phyloP scores from a whole-genome alignment of 2,797 vertebrate species.

The Siniperca obscura region DNA sequence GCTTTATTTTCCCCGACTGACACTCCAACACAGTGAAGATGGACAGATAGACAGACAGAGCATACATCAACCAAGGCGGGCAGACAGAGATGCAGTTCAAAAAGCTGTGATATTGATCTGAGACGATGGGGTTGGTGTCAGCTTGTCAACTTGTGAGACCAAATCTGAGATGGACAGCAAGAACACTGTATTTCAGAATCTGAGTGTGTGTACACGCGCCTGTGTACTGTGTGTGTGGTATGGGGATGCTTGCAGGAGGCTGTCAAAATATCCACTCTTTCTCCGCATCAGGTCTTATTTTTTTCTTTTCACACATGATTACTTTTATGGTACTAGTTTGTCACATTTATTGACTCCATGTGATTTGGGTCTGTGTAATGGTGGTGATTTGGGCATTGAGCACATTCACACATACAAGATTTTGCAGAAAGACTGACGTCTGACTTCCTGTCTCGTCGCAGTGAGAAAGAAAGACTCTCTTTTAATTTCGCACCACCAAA shows the following conservation, averaged over 20 bases:
- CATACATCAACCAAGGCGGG: constrained; percentile 27
- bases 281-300: neutral
- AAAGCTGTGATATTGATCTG: constrained; percentile 55
- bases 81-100: constrained; percentile 42
- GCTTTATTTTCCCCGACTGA: constrained; percentile 36
- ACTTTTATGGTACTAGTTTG: neutral
- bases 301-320: neutral
- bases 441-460: neutral
- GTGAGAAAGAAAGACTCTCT: neutral
- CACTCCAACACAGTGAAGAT: constrained; percentile 2
- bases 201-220: neutral
- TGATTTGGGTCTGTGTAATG: neutral
- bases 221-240: constrained; percentile 2
- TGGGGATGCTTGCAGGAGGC: neutral
- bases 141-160: constrained; percentile 43
- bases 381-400: neutral
- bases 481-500: neutral
- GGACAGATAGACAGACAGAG: constrained; percentile 38
- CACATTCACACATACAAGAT: neutral
- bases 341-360: neutral
- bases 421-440: neutral
- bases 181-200: neutral
- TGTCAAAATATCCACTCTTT: neutral
- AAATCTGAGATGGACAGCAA: constrained; percentile 11
- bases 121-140: constrained; percentile 28